Percentiles rank a stretch among this genome's conserved stretches.
These are phyloP conservation scores for Zootoca vivipara DNA, from an alignment of 2,113 vertebrate genomes.

Conservation along the genomic window DNA sequence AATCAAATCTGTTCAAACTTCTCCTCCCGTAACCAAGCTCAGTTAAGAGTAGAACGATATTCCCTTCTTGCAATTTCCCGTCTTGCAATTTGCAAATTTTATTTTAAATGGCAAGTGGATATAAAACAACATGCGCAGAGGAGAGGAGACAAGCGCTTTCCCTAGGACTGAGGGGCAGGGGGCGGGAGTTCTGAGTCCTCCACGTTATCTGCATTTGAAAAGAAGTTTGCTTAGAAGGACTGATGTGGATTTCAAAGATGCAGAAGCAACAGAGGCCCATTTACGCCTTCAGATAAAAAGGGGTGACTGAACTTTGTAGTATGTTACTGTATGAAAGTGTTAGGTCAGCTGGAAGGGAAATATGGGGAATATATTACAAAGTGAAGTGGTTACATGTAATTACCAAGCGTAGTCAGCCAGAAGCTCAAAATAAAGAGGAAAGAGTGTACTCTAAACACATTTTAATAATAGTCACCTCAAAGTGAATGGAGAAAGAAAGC, in stretches of 20 bases:
- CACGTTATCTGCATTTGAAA: slow-evolving; percentile 67
- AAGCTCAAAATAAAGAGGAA: slow-evolving; percentile 56
- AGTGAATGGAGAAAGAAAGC: slow-evolving; percentile 54
- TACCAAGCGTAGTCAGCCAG: slow-evolving; percentile 47
- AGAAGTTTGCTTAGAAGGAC: slow-evolving; percentile 59
- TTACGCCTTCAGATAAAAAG: slow-evolving; percentile 57
- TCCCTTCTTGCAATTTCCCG: too few relatives aligned
- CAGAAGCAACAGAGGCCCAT: slow-evolving; percentile 41
- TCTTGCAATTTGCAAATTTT: too few relatives aligned
- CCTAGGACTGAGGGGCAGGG: slow-evolving; percentile 14
- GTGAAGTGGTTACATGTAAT: slow-evolving; percentile 64
- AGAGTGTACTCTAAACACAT: slow-evolving; percentile 50
- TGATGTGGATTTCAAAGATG: slow-evolving; percentile 51
- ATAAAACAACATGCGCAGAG: slow-evolving; percentile 25
- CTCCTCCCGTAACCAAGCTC: background rate
- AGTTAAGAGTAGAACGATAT: background rate
- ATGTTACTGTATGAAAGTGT: slow-evolving; percentile 66
- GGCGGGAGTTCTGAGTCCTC: slow-evolving; percentile 6
- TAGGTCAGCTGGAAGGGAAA: slow-evolving; percentile 65
- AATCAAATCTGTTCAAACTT: background rate
- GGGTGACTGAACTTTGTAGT: slow-evolving; percentile 59
- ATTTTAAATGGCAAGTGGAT: slow-evolving; percentile 41
- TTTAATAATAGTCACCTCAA: slow-evolving; percentile 55
- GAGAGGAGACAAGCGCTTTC: slow-evolving; percentile 31
- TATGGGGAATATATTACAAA: slow-evolving; percentile 59